Evolutionary conservation across 2,888 invertebrate species (phyloP), one percentile per base, ranked within the genome.

Genomic region (Drosophila rubida): DNA sequence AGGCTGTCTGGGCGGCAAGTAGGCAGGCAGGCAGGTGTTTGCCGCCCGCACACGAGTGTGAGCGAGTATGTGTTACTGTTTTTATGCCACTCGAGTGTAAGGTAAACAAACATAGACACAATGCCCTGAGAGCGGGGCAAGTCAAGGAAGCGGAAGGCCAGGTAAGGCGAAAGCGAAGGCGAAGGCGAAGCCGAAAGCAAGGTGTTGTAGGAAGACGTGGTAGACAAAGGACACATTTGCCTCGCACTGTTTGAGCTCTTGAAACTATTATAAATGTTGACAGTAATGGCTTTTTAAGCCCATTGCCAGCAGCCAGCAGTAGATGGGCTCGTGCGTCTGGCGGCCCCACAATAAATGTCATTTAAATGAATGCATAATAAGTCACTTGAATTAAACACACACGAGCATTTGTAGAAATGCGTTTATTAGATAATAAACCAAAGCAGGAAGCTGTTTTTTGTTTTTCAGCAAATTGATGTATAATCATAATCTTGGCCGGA

Each of bases 261-360:
- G 69, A 73, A 87, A 87, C 87, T 81, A 84, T 87, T 87, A 81
- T 80, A 82, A 85, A 87, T 85, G 87, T 86, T 88, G 86, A 86
- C 86, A 84, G 81, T 88, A 86, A 86, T 86, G 86, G 88, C 88
- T 83, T 83, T 86, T 86, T 86, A 83, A 86, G 86, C 88, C 84
- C 80, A 83, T 87, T 85, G 76, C 80, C 55, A 61, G 58, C 71
- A 77, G 51, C 41, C 49, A 66, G 23, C 25, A 6, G 65, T 41
- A 42, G 4, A 30, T 53, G 35, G 22, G 41, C 44, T 19, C 46
- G 44, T 45, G 39, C 16, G 59, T 46, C 57, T 57, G 50, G 27
- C 14, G 27, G 22, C 44, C 41, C 9, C 68, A 69, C 75, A 79
- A 86, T 88, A 86, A 88, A 86, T 86, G 86, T 69, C 87, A 83